Conservation (phyloP, 1,140 invertebrate species). For the Hylyphantes graminicola region DNA sequence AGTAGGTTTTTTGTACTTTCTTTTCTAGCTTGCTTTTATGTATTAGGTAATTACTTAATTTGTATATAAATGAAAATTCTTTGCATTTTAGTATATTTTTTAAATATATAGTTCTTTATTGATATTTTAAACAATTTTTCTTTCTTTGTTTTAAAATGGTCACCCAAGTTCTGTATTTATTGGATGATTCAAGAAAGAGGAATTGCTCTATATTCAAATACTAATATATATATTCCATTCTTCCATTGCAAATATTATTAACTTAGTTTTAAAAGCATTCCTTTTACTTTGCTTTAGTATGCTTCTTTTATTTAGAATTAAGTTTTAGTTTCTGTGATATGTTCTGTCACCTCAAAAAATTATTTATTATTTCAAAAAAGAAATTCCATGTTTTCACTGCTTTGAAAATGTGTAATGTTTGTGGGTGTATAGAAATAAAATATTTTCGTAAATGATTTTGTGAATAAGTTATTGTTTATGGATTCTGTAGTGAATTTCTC, state of each 20-base stretch:
- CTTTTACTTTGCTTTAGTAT: not conserved
- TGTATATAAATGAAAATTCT: too few relatives aligned
- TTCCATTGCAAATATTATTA: not conserved
- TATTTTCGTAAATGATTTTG: constrained; percentile 42
- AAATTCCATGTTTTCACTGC: constrained; percentile 1
- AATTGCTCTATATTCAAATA: not conserved
- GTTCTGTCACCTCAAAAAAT: not conserved
- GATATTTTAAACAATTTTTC: not conserved
- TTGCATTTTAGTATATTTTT: too few relatives aligned
- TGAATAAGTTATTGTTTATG: not conserved
- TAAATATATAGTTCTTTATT: not conserved
- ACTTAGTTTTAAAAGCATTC: constrained; percentile 1
- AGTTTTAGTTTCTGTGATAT: constrained; percentile 39
- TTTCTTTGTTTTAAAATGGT: not conserved
- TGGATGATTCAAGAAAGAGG: not conserved
- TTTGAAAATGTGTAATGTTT: constrained; percentile 36
- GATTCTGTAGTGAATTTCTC: not conserved
- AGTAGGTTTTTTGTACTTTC: too few relatives aligned
- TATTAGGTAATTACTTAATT: too few relatives aligned
- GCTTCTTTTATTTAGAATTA: constrained; percentile 11
- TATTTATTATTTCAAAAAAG: not conserved
- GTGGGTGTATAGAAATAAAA: constrained; percentile 36
- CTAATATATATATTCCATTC: not conserved
- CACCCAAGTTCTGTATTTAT: not conserved
- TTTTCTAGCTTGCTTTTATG: too few relatives aligned